Conservation (phyloP, 2,888 invertebrate genomes). For the Eupsilia transversa region DNA sequence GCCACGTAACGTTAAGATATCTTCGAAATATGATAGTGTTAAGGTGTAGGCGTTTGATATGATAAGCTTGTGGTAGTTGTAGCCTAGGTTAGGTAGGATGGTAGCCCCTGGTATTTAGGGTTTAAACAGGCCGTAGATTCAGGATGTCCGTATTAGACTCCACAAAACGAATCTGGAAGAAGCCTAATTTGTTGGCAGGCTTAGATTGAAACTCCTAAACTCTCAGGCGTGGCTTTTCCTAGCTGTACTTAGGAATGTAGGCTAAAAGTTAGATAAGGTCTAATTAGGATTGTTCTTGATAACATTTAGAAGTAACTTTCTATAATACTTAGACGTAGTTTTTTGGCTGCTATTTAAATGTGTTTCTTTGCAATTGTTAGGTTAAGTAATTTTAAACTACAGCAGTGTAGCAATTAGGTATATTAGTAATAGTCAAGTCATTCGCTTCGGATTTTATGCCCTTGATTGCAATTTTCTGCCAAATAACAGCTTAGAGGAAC, state of each 20-base stretch:
- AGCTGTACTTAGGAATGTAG: conserved; percentile 40
- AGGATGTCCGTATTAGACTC: conserved; percentile 65
- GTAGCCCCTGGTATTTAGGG: conserved; percentile 66
- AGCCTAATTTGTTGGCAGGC: conserved; percentile 77
- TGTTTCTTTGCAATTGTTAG: conserved; percentile 57
- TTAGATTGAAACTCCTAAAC: conserved; percentile 65
- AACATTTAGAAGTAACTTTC: conserved; percentile 40
- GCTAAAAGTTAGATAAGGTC: conserved; percentile 40
- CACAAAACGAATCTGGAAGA: conserved; percentile 72
- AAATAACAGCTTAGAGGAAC: conserved; percentile 59
- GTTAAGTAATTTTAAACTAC: conserved; percentile 53
- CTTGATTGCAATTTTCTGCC: conserved; percentile 60
- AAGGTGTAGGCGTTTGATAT: conserved; percentile 40
- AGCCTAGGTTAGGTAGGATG: conserved; percentile 51
- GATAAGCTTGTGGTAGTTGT: conserved; percentile 41
- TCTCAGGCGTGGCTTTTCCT: conserved; percentile 64
- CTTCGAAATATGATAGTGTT: conserved; percentile 45
- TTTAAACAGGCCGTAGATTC: conserved; percentile 73
- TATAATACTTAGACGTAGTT: conserved; percentile 44
- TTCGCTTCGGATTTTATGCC: conserved; percentile 68
- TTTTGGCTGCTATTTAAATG: conserved; percentile 58
- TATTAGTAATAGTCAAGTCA: conserved; percentile 63
- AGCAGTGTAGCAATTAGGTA: conserved; percentile 45
- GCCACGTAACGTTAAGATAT: conserved; percentile 43
- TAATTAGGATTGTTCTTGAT: conserved; percentile 45